Evolutionary conservation across 92 coral and sea anemone genomes (phyloP).

Genomic region (Palythoa grandiflora): DNA sequence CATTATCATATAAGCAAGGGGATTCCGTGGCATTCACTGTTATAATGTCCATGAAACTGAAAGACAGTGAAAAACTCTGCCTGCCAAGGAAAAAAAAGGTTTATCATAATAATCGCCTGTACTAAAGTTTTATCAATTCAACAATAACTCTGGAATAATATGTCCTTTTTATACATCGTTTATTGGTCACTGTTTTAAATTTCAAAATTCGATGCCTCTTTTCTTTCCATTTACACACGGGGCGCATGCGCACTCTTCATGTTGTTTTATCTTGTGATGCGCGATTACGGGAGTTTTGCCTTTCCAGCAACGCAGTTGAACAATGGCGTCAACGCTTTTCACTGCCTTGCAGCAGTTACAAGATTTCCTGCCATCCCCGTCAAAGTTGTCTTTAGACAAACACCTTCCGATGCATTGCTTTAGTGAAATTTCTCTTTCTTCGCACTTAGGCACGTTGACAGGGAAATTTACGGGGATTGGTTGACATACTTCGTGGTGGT

Average conservation of each 20-base stretch:
- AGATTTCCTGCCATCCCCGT: constrained; percentile 30
- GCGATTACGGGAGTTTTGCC: not conserved
- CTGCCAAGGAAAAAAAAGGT: too few species aligned
- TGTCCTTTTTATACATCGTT: too few species aligned
- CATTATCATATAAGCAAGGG: too few species aligned
- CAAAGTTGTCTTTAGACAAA: constrained; percentile 45
- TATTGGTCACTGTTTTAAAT: too few species aligned
- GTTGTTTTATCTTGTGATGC: constrained; percentile 35
- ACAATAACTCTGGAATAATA: too few species aligned
- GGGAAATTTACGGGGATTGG: not conserved
- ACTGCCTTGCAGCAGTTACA: constrained; percentile 44
- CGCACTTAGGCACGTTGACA: constrained; percentile 14
- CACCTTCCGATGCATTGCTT: constrained; percentile 31
- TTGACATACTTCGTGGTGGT: constrained; percentile 29
- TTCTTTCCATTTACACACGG: constrained; percentile 39
- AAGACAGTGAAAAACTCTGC: too few species aligned
- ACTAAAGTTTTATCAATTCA: too few species aligned
- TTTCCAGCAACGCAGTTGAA: constrained; percentile 21
- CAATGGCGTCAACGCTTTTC: constrained; percentile 18
- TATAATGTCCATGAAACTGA: too few species aligned
- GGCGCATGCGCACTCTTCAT: constrained; percentile 50
- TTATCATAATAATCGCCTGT: too few species aligned
- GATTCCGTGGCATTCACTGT: too few species aligned
- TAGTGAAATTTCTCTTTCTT: not conserved
- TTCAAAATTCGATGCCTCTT: constrained; percentile 1